These are phyloP conservation scores for Gobionotothen gibberifrons DNA, from an alignment of 2,797 vertebrate species.

Conservation along the genomic window DNA sequence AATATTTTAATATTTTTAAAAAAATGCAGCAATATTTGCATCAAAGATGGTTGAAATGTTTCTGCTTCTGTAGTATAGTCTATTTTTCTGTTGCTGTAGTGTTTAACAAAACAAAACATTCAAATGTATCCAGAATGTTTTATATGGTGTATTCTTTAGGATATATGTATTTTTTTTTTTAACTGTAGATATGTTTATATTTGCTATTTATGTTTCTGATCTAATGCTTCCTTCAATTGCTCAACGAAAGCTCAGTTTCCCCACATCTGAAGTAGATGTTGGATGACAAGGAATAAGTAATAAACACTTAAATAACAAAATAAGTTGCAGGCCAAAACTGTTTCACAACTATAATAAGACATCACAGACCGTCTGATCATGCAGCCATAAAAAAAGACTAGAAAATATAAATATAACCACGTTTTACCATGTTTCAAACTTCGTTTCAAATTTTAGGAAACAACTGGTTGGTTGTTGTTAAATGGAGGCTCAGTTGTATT, in stretches of 20 bases:
- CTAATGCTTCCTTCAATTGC: constrained; percentile 5
- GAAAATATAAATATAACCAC: too few species aligned
- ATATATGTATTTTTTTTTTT: too few species aligned
- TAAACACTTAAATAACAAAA: neutral
- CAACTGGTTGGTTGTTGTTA: neutral
- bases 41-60: too few species aligned
- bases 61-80: too few species aligned
- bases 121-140: too few species aligned
- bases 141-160: too few species aligned
- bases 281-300: neutral
- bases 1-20: too few species aligned
- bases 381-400: neutral
- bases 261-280: neutral
- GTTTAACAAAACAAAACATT: too few species aligned
- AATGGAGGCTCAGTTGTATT: neutral
- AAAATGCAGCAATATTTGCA: too few species aligned
- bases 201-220: too few species aligned
- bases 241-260: neutral
- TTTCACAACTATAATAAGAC: neutral
- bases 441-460: neutral
- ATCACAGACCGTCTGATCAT: neutral
- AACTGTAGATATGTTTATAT: too few species aligned
- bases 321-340: neutral
- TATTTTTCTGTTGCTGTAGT: too few species aligned
- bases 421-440: neutral